Evolutionary conservation across 2,888 invertebrate species (phyloP).

Genomic region (Ophion ventricosus): DNA sequence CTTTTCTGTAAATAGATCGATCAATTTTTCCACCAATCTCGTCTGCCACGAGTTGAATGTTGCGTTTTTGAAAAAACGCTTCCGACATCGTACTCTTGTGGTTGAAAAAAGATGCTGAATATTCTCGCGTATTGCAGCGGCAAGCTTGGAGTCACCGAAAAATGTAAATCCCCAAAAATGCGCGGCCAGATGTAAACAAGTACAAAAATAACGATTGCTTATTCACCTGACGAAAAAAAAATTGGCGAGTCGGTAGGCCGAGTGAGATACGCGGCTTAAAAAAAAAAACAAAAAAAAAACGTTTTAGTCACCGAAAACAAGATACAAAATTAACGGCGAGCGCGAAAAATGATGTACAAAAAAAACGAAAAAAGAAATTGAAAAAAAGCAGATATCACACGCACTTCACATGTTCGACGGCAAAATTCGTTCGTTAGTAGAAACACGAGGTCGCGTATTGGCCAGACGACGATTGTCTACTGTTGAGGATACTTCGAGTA

Average conservation of each 20-base stretch:
- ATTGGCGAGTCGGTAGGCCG: background rate
- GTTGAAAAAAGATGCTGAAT: too few relatives aligned
- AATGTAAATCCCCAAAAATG: too few relatives aligned
- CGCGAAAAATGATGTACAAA: background rate
- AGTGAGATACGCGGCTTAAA: background rate
- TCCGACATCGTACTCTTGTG: too few relatives aligned
- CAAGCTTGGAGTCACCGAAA: too few relatives aligned
- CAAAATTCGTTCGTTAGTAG: background rate
- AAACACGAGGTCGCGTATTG: constrained; percentile 13
- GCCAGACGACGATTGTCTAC: constrained; percentile 43
- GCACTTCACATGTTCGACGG: constrained; percentile 40
- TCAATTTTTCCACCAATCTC: too few relatives aligned
- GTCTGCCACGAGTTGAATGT: too few relatives aligned
- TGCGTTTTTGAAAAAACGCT: too few relatives aligned
- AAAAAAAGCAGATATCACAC: background rate
- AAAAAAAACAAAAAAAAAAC: too few relatives aligned
- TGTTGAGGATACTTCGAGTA: constrained; percentile 28
- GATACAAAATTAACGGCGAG: background rate
- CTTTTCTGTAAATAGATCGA: too few relatives aligned
- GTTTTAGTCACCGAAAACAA: too few relatives aligned
- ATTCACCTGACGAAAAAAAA: background rate
- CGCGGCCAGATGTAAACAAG: background rate
- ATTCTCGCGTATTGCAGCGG: too few relatives aligned
- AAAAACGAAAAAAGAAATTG: background rate
- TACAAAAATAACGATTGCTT: background rate